Base-by-base conservation (phyloP, 2,888 invertebrate genomes). In the Neria commutata region DNA sequence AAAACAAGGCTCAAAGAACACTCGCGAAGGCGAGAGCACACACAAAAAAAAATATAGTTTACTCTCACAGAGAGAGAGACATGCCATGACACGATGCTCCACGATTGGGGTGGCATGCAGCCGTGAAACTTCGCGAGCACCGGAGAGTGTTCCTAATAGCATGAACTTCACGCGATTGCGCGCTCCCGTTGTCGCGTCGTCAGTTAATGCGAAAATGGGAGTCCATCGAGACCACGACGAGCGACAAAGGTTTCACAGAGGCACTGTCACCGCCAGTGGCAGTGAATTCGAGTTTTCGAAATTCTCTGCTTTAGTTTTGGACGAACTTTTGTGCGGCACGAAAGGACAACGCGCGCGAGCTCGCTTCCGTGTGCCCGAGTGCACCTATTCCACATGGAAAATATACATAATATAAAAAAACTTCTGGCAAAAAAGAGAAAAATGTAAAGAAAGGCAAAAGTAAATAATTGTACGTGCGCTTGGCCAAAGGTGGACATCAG, bases 261-360 rank as follows among this genome's bases (percentile, higher is more conserved):
- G 50, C 57, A 54, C 60, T 48, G 37, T 33, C 50, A 40, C 40
- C 24, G 48, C 26, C 46, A n/a, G 42, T 46, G 16, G 29, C 14
- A 33, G 45, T 33, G 16, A 24, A 26, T 17, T 21, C 19, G 37
- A 29, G 21, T 50, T 50, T 50, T 29, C 50, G 45, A 42, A 50
- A 29, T 33, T 47, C 48, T n/a, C n/a, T 49, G 21, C 17, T 68
- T 79, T 73, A 79, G 79, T 79, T 77, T 75, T 76, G 78, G 77
- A 76, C 75, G 75, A 77, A 79, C 79, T 77, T 77, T 78, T 77
- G 79, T 78, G 76, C 73, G 79, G 73, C 77, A 78, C 76, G 74
- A 70, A 73, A 76, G 77, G 73, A 74, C 70, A 72, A 65, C 70
- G 73, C 73, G 75, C 76, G 77, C 74, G 75, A 72, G 61, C 68